phyloP scores from a whole-genome alignment of 2,888 invertebrate species.

The Eudiplozoon nipponicum region DNA sequence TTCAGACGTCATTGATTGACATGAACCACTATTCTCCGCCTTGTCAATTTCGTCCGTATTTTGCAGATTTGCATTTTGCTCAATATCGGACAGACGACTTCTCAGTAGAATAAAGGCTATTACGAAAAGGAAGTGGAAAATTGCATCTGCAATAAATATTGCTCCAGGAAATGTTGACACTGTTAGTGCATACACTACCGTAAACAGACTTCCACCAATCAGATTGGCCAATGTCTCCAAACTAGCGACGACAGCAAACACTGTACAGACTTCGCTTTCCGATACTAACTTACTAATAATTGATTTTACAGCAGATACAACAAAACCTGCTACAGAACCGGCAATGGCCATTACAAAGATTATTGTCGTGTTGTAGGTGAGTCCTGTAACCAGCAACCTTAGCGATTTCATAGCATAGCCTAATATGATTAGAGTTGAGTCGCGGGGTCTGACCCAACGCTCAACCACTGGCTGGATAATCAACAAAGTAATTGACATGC shows the following conservation, averaged over 20 bases:
- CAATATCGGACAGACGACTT: too few species aligned
- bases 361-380: slow-evolving; percentile 20
- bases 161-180: slow-evolving; percentile 21
- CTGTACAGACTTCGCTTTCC: slow-evolving; percentile 23
- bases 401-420: slow-evolving; percentile 22
- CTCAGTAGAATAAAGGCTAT: too few species aligned
- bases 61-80: too few species aligned
- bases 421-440: slow-evolving; percentile 21
- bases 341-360: slow-evolving; percentile 23
- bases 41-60: too few species aligned
- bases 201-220: slow-evolving; percentile 22
- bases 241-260: slow-evolving; percentile 23
- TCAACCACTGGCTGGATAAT: slow-evolving; percentile 23
- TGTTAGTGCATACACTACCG: slow-evolving; percentile 22
- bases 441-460: slow-evolving; percentile 19
- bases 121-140: slow-evolving; percentile 20
- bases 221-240: slow-evolving; percentile 23
- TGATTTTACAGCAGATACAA: slow-evolving; percentile 21
- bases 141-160: slow-evolving; percentile 21
- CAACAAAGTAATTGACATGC: slow-evolving; percentile 23
- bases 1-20: too few species aligned
- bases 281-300: slow-evolving; percentile 23
- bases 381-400: slow-evolving; percentile 20
- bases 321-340: slow-evolving; percentile 18
- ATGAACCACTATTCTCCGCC: too few species aligned